phyloP scores from a whole-genome alignment of 2,888 invertebrate genomes.

The Meiosimyza decipiens region DNA sequence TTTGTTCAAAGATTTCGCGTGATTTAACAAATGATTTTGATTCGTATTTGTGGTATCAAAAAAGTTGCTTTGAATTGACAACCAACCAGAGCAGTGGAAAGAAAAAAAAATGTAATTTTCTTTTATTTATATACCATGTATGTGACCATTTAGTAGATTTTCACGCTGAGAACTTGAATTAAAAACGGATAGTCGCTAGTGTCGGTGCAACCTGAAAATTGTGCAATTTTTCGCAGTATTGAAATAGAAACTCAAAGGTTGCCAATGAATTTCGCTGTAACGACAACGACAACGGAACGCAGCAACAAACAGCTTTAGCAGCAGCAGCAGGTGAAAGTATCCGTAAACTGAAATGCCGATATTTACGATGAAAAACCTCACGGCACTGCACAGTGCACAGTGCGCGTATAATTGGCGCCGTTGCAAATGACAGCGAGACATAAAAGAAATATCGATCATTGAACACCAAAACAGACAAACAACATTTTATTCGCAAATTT shows the following conservation, averaged over 20 bases:
- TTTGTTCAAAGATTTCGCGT: neutral
- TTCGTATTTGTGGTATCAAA: no score
- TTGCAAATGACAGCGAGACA: neutral
- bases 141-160: no score
- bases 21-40: neutral
- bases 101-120: no score
- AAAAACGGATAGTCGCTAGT: no score
- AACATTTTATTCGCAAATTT: neutral
- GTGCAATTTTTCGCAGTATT: constrained; percentile 25
- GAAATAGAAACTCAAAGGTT: constrained; percentile 40
- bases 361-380: neutral
- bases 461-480: neutral
- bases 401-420: neutral
- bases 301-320: constrained; percentile 1
- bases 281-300: neutral
- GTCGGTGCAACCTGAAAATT: constrained; percentile 6
- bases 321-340: constrained; percentile 24
- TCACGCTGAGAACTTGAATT: no score
- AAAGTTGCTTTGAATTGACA: no score
- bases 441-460: neutral
- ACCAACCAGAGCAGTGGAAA: no score
- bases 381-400: neutral
- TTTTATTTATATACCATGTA: no score
- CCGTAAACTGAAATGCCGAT: neutral
- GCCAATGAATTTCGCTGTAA: constrained; percentile 38